Evolutionary conservation across 2,888 invertebrate genomes (phyloP).

Genomic region (Ichneumoninae sp.): DNA sequence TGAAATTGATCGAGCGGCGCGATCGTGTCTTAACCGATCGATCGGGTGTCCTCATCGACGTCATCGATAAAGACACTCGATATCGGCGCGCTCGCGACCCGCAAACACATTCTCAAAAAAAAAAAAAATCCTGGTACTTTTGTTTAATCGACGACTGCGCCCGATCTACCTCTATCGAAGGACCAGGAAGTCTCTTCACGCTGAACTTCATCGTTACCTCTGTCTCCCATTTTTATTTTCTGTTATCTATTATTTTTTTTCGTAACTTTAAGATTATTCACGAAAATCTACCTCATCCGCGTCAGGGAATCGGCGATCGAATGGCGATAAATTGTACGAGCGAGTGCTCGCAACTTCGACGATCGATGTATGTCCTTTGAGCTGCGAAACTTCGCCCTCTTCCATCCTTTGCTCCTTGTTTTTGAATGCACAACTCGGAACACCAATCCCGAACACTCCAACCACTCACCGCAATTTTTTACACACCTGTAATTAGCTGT

Average conservation of each 20-base stretch:
- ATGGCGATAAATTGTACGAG: neutral
- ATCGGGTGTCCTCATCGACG: neutral
- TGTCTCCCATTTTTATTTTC: neutral
- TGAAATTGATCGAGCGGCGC: slow-evolving; percentile 10
- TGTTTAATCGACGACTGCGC: slow-evolving; percentile 49
- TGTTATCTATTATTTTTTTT: slow-evolving; percentile 22
- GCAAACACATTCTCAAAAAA: neutral
- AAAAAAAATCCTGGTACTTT: slow-evolving; percentile 47
- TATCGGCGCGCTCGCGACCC: neutral
- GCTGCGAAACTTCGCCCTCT: no score
- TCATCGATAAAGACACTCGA: neutral
- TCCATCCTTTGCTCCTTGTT: no score
- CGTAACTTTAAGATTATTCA: slow-evolving; percentile 30
- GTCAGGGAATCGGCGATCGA: slow-evolving; percentile 31
- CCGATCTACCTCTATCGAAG: slow-evolving; percentile 61
- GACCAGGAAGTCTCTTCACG: slow-evolving; percentile 25
- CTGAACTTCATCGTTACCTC: slow-evolving; percentile 30
- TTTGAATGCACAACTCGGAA: neutral
- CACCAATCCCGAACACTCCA: neutral
- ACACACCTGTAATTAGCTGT: slow-evolving; percentile 16
- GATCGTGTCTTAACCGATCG: neutral
- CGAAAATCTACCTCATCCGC: slow-evolving; percentile 52
- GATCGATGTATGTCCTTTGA: no score
- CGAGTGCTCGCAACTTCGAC: no score
- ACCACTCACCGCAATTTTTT: neutral